phyloP scores from a whole-genome alignment of 2,113 vertebrate genomes.

The Ochotona princeps region DNA sequence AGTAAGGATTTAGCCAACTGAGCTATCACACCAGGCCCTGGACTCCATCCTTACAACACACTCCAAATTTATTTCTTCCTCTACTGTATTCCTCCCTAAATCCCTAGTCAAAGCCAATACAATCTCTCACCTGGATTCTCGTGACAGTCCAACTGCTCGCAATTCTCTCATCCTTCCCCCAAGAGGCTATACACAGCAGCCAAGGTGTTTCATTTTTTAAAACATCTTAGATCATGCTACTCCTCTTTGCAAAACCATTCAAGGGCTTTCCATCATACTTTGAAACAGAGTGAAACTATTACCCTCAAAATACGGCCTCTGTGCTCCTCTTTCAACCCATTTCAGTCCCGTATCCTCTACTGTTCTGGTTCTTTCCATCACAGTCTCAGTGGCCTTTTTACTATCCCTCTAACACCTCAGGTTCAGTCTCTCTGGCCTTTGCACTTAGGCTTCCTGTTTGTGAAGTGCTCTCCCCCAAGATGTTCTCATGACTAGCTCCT shows the following conservation, averaged over 20 bases:
- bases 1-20: too few species aligned
- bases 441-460: background rate
- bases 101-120: background rate
- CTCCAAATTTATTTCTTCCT: conserved; percentile 11
- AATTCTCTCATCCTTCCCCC: background rate
- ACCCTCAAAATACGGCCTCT: background rate
- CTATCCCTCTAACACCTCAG: background rate
- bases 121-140: background rate
- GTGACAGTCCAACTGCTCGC: background rate
- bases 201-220: background rate
- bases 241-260: conserved; percentile 11
- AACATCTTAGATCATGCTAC: background rate
- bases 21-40: background rate
- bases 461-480: background rate
- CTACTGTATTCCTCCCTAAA: background rate
- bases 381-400: background rate
- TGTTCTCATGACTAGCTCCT: background rate
- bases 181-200: background rate
- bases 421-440: background rate
- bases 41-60: background rate
- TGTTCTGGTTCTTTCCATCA: background rate
- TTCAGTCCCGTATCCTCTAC: background rate
- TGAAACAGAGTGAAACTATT: conserved; percentile 45
- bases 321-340: background rate
- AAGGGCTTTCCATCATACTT: background rate